Conservation (phyloP, 2,888 invertebrate genomes). For the Adineta ricciae region DNA sequence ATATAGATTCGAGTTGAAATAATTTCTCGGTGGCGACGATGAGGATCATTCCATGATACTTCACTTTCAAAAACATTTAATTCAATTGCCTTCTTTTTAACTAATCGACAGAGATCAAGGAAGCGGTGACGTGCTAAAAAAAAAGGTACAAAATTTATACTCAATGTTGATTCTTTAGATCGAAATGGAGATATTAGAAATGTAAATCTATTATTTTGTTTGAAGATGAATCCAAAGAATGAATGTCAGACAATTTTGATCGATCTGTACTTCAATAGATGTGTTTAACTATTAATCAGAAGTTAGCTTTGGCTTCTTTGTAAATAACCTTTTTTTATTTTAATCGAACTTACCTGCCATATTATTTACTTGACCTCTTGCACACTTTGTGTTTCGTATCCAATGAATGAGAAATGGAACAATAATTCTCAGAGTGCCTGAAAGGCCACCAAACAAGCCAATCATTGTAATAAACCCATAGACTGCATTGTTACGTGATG, state of each 20-base stretch:
- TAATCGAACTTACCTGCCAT: not conserved
- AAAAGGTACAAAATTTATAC: too few relatives aligned
- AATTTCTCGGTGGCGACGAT: not conserved
- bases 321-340: not conserved
- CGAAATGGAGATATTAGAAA: not conserved
- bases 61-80: not conserved
- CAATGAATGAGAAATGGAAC: not conserved
- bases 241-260: too few relatives aligned
- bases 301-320: too few relatives aligned
- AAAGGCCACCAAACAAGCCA: not conserved
- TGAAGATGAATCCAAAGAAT: too few relatives aligned
- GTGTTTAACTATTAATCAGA: too few relatives aligned
- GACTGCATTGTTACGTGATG: not conserved
- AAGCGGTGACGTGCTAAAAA: too few relatives aligned
- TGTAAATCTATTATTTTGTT: too few relatives aligned
- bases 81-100: not conserved
- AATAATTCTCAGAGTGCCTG: not conserved
- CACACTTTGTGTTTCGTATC: not conserved
- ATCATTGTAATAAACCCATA: not conserved
- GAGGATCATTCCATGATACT: not conserved
- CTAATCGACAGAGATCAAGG: not conserved
- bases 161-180: not conserved
- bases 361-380: not conserved
- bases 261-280: too few relatives aligned
- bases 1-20: not conserved